Percentiles rank a stretch among this genome's conserved stretches.
Evolutionary conservation across 2,113 vertebrate genomes (phyloP).

Genomic region (Corvus hawaiiensis): DNA sequence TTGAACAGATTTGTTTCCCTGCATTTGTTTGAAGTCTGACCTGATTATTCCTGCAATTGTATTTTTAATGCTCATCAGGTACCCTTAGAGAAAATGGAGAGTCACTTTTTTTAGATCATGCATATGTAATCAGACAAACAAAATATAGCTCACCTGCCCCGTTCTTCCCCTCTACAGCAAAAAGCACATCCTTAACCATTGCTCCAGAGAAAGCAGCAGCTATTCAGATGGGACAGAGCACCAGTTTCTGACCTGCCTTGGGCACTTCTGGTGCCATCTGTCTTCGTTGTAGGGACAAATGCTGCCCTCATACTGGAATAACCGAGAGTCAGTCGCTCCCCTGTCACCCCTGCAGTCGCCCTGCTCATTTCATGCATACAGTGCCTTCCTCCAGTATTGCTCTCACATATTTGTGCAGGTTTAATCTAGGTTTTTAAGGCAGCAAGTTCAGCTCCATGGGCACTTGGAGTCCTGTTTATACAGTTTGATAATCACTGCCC

Average conservation of each 20-base stretch:
- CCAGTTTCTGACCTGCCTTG: background rate
- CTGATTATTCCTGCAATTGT: constrained; percentile 52
- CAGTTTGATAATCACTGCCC: background rate
- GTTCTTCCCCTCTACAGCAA: background rate
- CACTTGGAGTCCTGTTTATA: background rate
- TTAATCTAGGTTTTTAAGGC: background rate
- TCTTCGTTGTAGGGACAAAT: background rate
- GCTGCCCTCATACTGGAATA: background rate
- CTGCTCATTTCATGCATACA: fast-evolving
- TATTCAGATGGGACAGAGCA: background rate
- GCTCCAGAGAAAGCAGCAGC: background rate
- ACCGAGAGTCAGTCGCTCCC: background rate
- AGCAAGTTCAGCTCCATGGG: background rate
- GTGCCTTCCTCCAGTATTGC: background rate
- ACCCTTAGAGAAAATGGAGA: constrained; percentile 38
- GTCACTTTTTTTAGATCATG: constrained; percentile 42
- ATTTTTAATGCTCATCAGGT: constrained; percentile 59
- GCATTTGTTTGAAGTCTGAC: constrained; percentile 56
- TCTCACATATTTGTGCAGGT: background rate
- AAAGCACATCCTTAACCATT: background rate
- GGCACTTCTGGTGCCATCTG: background rate
- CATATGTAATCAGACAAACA: constrained; percentile 44
- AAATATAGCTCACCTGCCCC: constrained; percentile 36
- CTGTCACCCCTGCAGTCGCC: background rate
- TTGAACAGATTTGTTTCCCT: constrained; percentile 27